A percentile compares a stretch with the other conserved stretches of the same genome.
phyloP scores from a whole-genome alignment of 2,888 invertebrate species.

The Zele albiditarsus region DNA sequence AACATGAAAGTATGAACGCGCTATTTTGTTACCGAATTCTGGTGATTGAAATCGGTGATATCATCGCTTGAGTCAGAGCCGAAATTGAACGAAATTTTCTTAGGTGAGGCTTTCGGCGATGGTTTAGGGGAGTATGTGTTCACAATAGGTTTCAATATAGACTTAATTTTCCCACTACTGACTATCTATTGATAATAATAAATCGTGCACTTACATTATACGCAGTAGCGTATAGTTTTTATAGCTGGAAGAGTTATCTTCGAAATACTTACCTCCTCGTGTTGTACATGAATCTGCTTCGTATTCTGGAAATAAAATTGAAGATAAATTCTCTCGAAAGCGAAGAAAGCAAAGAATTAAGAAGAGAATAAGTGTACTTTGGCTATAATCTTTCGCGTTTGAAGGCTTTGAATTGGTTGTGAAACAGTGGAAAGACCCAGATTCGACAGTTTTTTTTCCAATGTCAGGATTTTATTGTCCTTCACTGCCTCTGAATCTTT shows the following conservation, averaged over 20 bases:
- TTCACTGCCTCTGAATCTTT: constrained; percentile 33
- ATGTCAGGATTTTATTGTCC: constrained; percentile 30
- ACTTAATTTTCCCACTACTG: not conserved
- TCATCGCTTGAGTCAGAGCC: constrained; percentile 2
- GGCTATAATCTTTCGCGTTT: not conserved
- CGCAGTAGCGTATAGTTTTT: too few species aligned
- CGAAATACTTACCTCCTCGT: not conserved
- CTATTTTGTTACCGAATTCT: not conserved
- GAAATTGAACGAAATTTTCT: constrained; percentile 25
- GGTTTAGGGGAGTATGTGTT: not conserved
- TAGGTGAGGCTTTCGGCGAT: not conserved
- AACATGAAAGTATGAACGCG: not conserved
- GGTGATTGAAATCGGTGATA: not conserved
- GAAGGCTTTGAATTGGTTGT: not conserved
- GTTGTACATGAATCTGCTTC: not conserved
- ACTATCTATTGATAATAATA: not conserved
- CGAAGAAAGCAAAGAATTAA: not conserved
- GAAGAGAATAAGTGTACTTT: not conserved
- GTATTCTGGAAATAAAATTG: not conserved
- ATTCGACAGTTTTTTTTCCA: constrained; percentile 43
- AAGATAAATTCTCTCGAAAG: not conserved
- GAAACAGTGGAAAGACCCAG: constrained; percentile 25
- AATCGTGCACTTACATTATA: not conserved
- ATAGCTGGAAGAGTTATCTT: too few species aligned
- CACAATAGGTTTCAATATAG: constrained; percentile 6